Evolutionary conservation across 2,888 invertebrate genomes (phyloP).

Genomic region (Perdita meconis): DNA sequence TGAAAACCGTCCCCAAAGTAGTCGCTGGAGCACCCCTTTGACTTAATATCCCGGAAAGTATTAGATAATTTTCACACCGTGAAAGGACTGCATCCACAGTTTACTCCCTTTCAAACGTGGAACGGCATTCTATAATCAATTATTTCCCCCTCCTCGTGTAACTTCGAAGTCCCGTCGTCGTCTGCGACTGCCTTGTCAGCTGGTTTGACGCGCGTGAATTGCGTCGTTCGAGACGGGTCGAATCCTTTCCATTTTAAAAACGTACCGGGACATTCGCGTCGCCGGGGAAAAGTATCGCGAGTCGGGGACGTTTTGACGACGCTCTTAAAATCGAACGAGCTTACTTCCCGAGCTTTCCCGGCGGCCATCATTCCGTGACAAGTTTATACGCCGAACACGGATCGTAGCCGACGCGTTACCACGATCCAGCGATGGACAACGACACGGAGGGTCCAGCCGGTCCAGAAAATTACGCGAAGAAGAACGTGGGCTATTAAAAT

Average conservation of each 20-base stretch:
- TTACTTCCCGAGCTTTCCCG: conserved; percentile 42
- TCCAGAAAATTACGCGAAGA: conserved; percentile 60
- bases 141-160: not conserved
- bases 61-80: too few relatives aligned
- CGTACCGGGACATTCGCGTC: not conserved
- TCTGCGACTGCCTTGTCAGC: not conserved
- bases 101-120: too few relatives aligned
- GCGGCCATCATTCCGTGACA: conserved; percentile 29
- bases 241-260: conserved; percentile 9
- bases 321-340: conserved; percentile 61
- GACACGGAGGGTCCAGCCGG: conserved; percentile 20
- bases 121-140: not conserved
- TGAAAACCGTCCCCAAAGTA: too few relatives aligned
- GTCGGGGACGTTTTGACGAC: conserved; percentile 57
- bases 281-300: conserved; percentile 7
- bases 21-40: too few relatives aligned
- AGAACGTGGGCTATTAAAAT: conserved; percentile 54
- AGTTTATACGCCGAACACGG: conserved; percentile 54
- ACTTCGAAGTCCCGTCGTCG: not conserved
- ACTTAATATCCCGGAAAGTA: too few relatives aligned
- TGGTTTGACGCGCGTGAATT: not conserved
- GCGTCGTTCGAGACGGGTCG: conserved; percentile 6
- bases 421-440: conserved; percentile 39
- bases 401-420: conserved; percentile 42
- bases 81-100: too few relatives aligned